A percentile compares a stretch with the other conserved stretches of the same genome.
These are phyloP conservation scores for Macrotrachela quadricornifera DNA, from an alignment of 1,140 invertebrate genomes.

Conservation along the genomic window DNA sequence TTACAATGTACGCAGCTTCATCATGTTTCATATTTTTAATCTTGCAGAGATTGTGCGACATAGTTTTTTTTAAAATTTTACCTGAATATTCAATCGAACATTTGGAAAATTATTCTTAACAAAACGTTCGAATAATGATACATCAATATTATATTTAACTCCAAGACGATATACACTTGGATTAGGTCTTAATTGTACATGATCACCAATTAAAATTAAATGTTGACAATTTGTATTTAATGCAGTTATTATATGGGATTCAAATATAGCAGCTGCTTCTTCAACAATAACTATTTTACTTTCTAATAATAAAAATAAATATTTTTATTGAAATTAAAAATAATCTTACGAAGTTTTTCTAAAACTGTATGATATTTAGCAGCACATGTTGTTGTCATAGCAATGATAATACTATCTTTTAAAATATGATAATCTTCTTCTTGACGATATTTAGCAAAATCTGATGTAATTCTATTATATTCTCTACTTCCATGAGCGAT, in stretches of 20 bases:
- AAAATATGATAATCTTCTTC: conserved; percentile 11
- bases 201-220: conserved; percentile 58
- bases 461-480: conserved; percentile 3
- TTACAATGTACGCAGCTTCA: no score
- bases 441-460: conserved; percentile 8
- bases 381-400: conserved; percentile 26
- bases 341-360: not conserved
- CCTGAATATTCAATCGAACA: conserved; percentile 15
- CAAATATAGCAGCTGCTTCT: conserved; percentile 28
- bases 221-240: conserved; percentile 50
- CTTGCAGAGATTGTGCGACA: no score
- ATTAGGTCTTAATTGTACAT: conserved; percentile 33
- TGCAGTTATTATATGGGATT: conserved; percentile 21
- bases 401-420: conserved; percentile 18
- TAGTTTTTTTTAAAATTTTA: no score
- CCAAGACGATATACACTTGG: conserved; percentile 25
- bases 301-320: not conserved
- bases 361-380: not conserved
- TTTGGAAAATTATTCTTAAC: conserved; percentile 21
- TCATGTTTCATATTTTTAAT: no score
- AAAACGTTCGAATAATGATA: conserved; percentile 28
- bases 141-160: conserved; percentile 23
- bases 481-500: conserved; percentile 6
- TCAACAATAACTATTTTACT: conserved; percentile 20
- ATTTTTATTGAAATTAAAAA: no score